Conservation (phyloP, 2,888 invertebrate species). For the Tetragnatha montana region DNA sequence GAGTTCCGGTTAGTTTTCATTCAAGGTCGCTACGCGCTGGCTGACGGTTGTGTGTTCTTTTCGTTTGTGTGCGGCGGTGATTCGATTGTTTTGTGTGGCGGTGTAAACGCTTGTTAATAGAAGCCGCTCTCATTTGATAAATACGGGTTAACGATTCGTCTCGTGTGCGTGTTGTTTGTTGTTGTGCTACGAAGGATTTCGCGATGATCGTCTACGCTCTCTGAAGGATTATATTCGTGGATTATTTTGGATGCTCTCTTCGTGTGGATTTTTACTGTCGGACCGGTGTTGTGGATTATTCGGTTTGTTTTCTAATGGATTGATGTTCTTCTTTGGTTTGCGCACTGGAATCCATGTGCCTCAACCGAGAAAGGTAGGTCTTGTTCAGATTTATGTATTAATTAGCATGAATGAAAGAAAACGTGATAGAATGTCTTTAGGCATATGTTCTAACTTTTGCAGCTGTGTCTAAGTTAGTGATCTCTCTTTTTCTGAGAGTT, state of each 20-base stretch:
- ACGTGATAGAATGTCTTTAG: too few species aligned
- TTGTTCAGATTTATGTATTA: background rate
- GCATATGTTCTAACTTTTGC: too few species aligned
- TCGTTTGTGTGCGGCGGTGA: background rate
- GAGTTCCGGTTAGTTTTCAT: conserved; percentile 71
- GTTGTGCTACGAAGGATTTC: background rate
- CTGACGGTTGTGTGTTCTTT: conserved; percentile 42
- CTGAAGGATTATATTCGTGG: background rate
- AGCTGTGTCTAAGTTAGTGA: too few species aligned
- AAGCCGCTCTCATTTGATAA: background rate
- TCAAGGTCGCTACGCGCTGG: conserved; percentile 66
- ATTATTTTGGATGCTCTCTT: background rate
- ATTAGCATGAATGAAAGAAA: too few species aligned
- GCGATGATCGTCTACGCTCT: background rate
- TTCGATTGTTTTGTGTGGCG: background rate
- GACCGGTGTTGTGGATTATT: background rate
- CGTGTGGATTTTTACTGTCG: background rate
- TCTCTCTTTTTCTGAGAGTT: too few species aligned
- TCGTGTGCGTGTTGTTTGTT: background rate
- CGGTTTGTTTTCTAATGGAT: conserved; percentile 15
- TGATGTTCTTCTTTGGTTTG: conserved; percentile 1
- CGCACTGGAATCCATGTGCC: conserved; percentile 59
- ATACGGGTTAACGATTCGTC: background rate
- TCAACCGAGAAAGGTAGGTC: conserved; percentile 66
- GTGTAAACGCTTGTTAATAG: background rate